phyloP scores from a whole-genome alignment of 2,797 vertebrate species.

The Lateolabrax maculatus region DNA sequence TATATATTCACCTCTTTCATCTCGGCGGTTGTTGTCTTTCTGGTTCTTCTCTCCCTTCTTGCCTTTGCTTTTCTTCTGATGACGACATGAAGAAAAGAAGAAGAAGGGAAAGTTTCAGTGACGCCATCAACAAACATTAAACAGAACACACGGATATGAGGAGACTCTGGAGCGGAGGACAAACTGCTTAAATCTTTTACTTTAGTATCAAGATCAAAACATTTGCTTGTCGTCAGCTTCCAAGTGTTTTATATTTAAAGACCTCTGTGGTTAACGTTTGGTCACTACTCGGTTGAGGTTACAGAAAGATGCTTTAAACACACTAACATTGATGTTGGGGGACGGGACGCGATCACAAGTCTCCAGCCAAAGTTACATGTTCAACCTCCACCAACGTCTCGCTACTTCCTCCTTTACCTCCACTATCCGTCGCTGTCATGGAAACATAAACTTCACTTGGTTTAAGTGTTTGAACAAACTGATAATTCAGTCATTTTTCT shows the following conservation, averaged over 20 bases:
- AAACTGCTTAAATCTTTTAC: not conserved
- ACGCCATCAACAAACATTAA: not conserved
- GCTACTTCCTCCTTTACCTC: not conserved
- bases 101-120: not conserved
- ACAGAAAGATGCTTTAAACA: too few relatives aligned
- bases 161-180: not conserved
- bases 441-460: not conserved
- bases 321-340: too few relatives aligned
- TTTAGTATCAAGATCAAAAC: too few relatives aligned
- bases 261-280: too few relatives aligned
- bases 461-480: not conserved
- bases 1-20: constrained; percentile 70
- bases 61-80: constrained; percentile 82
- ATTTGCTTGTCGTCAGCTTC: too few relatives aligned
- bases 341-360: too few relatives aligned
- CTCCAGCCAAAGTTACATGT: too few relatives aligned
- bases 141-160: not conserved
- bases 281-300: too few relatives aligned
- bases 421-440: not conserved
- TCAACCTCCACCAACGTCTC: too few relatives aligned
- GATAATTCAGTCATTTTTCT: too few relatives aligned
- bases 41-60: constrained; percentile 74
- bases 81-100: constrained; percentile 28
- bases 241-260: too few relatives aligned
- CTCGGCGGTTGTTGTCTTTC: constrained; percentile 49